phyloP scores from a whole-genome alignment of 2,888 invertebrate genomes.

The Geotrupes spiniger region DNA sequence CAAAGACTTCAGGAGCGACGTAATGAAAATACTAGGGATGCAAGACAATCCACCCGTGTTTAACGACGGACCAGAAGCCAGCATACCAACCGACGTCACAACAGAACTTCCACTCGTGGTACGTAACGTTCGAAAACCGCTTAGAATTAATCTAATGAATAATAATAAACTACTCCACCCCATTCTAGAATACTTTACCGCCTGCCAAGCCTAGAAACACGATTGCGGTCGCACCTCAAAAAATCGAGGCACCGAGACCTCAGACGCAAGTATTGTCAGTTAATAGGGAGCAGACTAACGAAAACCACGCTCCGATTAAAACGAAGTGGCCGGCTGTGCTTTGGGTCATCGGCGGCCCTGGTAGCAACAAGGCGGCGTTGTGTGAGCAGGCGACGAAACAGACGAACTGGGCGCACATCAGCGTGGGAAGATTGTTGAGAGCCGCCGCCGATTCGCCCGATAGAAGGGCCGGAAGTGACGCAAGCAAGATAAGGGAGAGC shows the following conservation, averaged over 20 bases:
- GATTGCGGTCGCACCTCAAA: slow-evolving; percentile 6
- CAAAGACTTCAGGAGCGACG: slow-evolving; percentile 76
- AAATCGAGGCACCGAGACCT: slow-evolving; percentile 31
- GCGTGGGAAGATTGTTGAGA: slow-evolving; percentile 73
- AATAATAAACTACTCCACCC: slow-evolving; percentile 9
- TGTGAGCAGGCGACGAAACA: slow-evolving; percentile 70
- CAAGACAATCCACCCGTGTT: slow-evolving; percentile 64
- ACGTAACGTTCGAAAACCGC: slow-evolving; percentile 13
- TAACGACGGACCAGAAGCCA: slow-evolving; percentile 59
- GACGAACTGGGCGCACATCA: slow-evolving; percentile 68
- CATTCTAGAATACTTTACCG: slow-evolving; percentile 27
- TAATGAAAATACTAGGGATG: slow-evolving; percentile 71
- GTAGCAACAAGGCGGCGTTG: slow-evolving; percentile 82
- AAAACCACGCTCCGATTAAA: slow-evolving; percentile 40
- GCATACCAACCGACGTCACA: slow-evolving; percentile 54
- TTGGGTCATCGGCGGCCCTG: slow-evolving; percentile 78
- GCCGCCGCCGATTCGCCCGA: slow-evolving; percentile 64
- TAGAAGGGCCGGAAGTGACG: slow-evolving; percentile 40
- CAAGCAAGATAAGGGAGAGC: slow-evolving; percentile 59
- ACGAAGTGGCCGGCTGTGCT: slow-evolving; percentile 46
- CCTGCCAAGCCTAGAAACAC: slow-evolving; percentile 31
- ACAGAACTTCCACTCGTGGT: slow-evolving; percentile 46
- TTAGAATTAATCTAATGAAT: neutral
- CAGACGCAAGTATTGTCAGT: slow-evolving; percentile 34
- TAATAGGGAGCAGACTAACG: slow-evolving; percentile 5